Evolutionary conservation across 1,140 invertebrate species (phyloP), one percentile per base, ranked within the genome.

Genomic region (Drosophila jambulina): DNA sequence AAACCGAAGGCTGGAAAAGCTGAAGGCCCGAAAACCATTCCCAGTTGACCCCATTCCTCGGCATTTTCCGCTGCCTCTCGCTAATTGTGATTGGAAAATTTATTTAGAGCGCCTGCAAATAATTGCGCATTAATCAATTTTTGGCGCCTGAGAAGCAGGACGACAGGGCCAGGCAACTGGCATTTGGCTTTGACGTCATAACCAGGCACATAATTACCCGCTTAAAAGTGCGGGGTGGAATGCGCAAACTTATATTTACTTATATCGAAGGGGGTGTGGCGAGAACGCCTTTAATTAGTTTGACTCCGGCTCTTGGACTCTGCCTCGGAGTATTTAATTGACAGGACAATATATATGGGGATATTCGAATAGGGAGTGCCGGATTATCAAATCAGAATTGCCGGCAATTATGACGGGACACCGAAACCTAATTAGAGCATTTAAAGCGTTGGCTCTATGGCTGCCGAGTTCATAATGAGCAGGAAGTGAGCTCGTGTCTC

Each of bases 61-160:
- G 32, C 6, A 12, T 32, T 21, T 29, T 36, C 29, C n/a, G 40
- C 17, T 34, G 12, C 34, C 21, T 7, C 25, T 36, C 25, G 46
- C 54, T 63, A 79, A 83, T 54, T 67, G 82, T 85, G 81, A 85
- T 86, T 85, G 82, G 48, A 64, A 71, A 75, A 86, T 81, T 68
- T 69, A 78, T 78, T 84, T 85, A 56, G 62, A 71, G 75, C 68
- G 75, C 64, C 82, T 85, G 82, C 82, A 86, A 85, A 82, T 83
- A 85, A 85, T 85, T 86, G 82, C 82, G 75, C 82, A 85, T 85
- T 86, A 86, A 86, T 86, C 82, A 85, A 72, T 78, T 69, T 63
- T 34, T 45, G 32, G 42, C 58, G 51, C 40, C 57, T 49, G 65
- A 57, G 63, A 64, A 71, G 48, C 21, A 23, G 32, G 53, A 32